Evolutionary conservation across 2,113 vertebrate genomes (phyloP), one percentile per base, ranked within the genome.

Genomic region (Triplophysa siluroides): DNA sequence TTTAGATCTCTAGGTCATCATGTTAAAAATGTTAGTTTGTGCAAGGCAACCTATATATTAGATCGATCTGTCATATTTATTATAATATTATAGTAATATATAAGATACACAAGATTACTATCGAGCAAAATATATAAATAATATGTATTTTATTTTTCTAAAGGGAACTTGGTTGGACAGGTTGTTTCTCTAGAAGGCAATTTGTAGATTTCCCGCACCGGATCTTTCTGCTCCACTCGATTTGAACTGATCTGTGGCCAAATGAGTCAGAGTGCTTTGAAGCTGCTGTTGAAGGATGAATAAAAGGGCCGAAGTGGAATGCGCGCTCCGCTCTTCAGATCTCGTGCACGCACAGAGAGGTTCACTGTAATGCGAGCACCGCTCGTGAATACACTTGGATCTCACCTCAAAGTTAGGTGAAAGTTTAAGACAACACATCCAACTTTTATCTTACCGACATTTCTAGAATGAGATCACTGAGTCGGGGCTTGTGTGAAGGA

Each of bases 211-310:
- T 80, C 77, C 78, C 13, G 54, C 64, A 71, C 73, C 47, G 70
- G 74, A 83, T 85, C 71, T 75, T 82, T 78, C 77, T 83, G 80
- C 81, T 63, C 66, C 71, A 63, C 79, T 87, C 78, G 10, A 78
- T 82, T 83, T 84, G 79, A 86, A 88, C 81, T 85, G 85, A 85
- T 84, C 83, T 82, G 21, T 52, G 81, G 84, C 84, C 85, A 86
- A 87, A 83, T 87, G 70, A 87, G 85, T 86, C 82, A 83, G 80
- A 77, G 65, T 47, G 24, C 87, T 88, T 88, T 88, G 85, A 88
- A 87, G 87, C 86, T 62, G 38, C 79, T 67, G 83, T 76, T 81
- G 72, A 84, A 81, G 81, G 67, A 74, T 71, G 71, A 61, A 52
- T 66, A 76, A 76, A 73, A 80, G 74, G 71, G 64, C 72, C 60